These are phyloP conservation scores for Silurus meridionalis DNA, from an alignment of 2,113 vertebrate species.

Conservation along the genomic window DNA sequence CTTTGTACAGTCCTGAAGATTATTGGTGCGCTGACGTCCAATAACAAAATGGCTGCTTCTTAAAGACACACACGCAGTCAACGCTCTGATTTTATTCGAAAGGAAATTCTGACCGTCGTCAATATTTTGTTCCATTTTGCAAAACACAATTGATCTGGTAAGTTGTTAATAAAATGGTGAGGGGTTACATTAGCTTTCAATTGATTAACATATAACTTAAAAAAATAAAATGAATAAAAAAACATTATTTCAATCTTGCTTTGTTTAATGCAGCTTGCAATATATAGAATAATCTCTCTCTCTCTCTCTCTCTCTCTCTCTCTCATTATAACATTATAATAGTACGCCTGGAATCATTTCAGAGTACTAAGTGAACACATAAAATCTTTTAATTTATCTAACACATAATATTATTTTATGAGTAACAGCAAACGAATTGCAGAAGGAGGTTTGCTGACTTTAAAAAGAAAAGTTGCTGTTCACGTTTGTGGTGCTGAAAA, in stretches of 20 bases:
- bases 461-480: neutral
- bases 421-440: neutral
- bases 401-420: neutral
- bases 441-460: neutral
- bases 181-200: neutral
- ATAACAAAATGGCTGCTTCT: slow-evolving; percentile 54
- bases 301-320: neutral
- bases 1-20: slow-evolving; percentile 70
- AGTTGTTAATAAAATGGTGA: neutral
- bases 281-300: too few relatives aligned
- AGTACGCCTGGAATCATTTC: neutral
- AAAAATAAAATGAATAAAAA: neutral
- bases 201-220: neutral
- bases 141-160: neutral
- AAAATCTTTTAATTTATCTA: neutral
- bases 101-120: too few relatives aligned
- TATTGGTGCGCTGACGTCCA: slow-evolving; percentile 76
- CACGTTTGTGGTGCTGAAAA: slow-evolving; percentile 32
- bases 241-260: neutral
- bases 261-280: neutral
- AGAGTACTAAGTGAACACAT: neutral
- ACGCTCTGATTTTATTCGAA: neutral
- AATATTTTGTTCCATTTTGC: neutral
- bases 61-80: slow-evolving; percentile 47
- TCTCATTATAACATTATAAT: neutral